Evolutionary conservation across 1,140 invertebrate genomes (phyloP), one percentile per base, ranked within the genome.

Genomic region (Mycetomoellerius zeteki): DNA sequence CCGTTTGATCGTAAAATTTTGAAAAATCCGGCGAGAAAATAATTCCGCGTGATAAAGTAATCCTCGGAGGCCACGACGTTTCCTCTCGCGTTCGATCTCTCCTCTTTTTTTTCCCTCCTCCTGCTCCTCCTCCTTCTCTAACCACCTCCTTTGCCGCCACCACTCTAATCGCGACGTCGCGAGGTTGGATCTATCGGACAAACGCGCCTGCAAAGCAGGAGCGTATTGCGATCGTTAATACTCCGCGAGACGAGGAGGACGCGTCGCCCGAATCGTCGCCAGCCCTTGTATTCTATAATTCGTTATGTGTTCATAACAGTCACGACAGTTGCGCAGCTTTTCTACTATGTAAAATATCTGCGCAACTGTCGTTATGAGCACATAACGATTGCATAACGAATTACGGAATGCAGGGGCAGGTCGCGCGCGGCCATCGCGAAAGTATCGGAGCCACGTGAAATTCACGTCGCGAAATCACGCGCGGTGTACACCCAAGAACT

Each of bases 191-290:
- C 54, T 76, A 76, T 58, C n/a, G 52, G 19, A 5, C 27, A 16
- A 16, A 7, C 14, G 69, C 24, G 37, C 43, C 37, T 71, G n/a
- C 10, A 24, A 50, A 10, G 37, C 37, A 52, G 19, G 33, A 65
- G 33, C 64, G 64, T 64, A 33, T 65, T 21, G 64, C 21, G 54
- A 76, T 76, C 73, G 54, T 76, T 43, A 60, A 33, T 24, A 33
- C 16, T n/a, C n/a, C 7, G 27, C 27, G n/a, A n/a, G 67, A n/a
- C 43, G 24, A 72, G 24, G 37, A 24, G 12, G 47, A 50, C 37
- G 8, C 7, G 37, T 43, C 37, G 37, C 2, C 37, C 37, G 37
- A 7, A 43, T 43, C 2, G 37, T 12, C 37, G 10, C 2, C 33
- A 37, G 33, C 33, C 37, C 37, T 10, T 43, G 2, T 43, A 10